Conservation (phyloP, 2,888 invertebrate genomes). For the Deilephila elpenor region DNA sequence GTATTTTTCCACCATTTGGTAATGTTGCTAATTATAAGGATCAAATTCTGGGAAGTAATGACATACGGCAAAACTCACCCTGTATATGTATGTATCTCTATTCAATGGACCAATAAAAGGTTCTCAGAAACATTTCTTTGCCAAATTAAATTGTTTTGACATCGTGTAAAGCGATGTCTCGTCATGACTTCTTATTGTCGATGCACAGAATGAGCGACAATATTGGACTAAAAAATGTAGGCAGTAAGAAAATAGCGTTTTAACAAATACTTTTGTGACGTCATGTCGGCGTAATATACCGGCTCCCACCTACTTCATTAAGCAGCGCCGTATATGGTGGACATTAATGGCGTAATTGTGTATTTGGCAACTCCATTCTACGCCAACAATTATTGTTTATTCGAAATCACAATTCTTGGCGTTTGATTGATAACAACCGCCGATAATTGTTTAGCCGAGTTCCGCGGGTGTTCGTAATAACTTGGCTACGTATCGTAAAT, state of each 20-base stretch:
- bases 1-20: too few relatives aligned
- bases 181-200: neutral
- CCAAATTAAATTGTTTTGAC: slow-evolving; percentile 2
- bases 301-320: neutral
- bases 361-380: slow-evolving; percentile 9
- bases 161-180: neutral
- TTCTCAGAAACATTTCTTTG: neutral
- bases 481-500: neutral
- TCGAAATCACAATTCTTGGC: neutral
- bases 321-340: neutral
- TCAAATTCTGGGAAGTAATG: too few relatives aligned
- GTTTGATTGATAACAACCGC: neutral
- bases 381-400: neutral
- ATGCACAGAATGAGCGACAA: neutral
- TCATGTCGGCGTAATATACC: neutral
- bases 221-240: neutral
- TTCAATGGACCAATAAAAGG: neutral
- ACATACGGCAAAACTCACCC: too few relatives aligned
- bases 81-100: too few relatives aligned
- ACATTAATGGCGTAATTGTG: slow-evolving; percentile 1
- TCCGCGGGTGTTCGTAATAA: neutral
- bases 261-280: neutral
- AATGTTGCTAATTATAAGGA: too few relatives aligned
- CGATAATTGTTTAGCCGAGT: neutral
- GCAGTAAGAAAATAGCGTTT: neutral